Conservation (phyloP, 2,113 vertebrate genomes). For the Tapirus terrestris region DNA sequence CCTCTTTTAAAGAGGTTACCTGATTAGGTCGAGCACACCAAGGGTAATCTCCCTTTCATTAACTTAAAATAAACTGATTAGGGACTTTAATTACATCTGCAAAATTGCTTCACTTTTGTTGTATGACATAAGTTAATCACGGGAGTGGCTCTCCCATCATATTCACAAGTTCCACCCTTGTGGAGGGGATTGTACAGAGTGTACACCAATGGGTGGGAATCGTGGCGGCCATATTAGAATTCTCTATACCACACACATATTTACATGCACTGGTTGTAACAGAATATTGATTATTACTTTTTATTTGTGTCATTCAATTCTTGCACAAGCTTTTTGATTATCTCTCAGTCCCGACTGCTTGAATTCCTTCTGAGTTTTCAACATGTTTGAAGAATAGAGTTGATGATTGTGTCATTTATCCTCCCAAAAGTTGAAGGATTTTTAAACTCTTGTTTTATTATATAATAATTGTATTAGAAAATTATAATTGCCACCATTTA, state of each 20-base stretch:
- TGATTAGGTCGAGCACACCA: not conserved
- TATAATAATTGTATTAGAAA: not conserved
- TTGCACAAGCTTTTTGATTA: not conserved
- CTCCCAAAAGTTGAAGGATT: not conserved
- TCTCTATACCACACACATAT: not conserved
- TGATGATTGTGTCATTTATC: not conserved
- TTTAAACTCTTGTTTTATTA: not conserved
- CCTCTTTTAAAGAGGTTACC: not conserved
- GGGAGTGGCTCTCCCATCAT: not conserved
- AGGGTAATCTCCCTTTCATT: not conserved
- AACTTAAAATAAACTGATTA: not conserved
- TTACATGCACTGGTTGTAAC: not conserved
- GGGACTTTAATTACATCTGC: not conserved
- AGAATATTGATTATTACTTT: not conserved
- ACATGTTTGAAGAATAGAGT: not conserved
- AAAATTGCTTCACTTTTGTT: not conserved
- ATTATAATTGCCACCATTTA: not conserved
- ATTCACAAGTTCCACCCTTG: not conserved
- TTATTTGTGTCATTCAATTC: not conserved
- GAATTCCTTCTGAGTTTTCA: constrained; percentile 5
- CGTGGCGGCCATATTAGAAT: not conserved
- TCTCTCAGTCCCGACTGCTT: not conserved
- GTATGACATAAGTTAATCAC: not conserved
- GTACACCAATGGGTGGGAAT: not conserved
- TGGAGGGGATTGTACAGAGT: not conserved